A percentile compares a stretch with the other conserved stretches of the same genome.
phyloP scores from a whole-genome alignment of 2,113 vertebrate genomes.

The Corythoichthys intestinalis region DNA sequence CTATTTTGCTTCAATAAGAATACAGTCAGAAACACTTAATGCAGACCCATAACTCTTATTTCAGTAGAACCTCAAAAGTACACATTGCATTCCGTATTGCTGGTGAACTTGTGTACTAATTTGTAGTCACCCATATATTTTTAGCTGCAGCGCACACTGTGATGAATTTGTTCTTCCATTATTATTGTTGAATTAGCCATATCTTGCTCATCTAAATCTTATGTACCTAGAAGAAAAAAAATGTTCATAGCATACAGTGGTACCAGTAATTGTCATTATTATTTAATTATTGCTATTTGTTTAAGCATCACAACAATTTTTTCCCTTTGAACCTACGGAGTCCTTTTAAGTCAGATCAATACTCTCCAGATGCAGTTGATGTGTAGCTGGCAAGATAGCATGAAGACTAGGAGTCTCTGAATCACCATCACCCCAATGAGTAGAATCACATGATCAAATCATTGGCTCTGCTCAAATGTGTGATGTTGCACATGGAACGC shows the following conservation, averaged over 20 bases:
- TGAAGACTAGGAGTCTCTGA: neutral
- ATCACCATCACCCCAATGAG: slow-evolving; percentile 7
- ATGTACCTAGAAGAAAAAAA: too few species aligned
- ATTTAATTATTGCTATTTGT: slow-evolving; percentile 2
- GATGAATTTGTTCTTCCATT: too few species aligned
- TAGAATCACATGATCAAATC: neutral
- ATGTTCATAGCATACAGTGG: neutral
- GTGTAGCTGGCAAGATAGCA: neutral
- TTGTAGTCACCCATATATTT: neutral
- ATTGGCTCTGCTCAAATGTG: neutral
- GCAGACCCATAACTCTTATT: neutral
- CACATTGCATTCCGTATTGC: too few species aligned
- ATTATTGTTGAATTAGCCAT: too few species aligned
- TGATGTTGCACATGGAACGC: slow-evolving; percentile 19
- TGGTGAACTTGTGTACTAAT: neutral
- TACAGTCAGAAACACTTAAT: neutral
- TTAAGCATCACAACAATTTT: neutral
- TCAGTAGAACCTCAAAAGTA: neutral
- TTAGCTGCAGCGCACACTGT: too few species aligned
- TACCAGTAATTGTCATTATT: neutral
- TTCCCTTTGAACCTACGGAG: neutral
- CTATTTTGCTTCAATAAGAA: neutral
- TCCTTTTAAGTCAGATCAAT: slow-evolving; percentile 5
- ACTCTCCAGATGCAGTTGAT: neutral
- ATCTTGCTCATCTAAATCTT: too few species aligned